phyloP scores from a whole-genome alignment of 2,113 vertebrate genomes.

The Prochilodus magdalenae region DNA sequence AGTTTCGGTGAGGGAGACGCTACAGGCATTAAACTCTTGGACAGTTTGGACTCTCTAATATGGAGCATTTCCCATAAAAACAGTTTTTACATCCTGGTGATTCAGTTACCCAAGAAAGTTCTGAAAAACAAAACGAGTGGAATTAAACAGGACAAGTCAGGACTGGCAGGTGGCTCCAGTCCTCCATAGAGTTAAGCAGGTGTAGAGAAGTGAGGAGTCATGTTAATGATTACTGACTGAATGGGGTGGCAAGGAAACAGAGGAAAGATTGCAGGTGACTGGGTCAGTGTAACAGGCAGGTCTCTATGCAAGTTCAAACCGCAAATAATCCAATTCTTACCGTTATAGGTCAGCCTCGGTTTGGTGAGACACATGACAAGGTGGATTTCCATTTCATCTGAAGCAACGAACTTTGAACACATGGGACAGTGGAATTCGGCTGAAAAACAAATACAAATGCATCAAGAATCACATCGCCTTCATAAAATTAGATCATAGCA shows the following conservation, averaged over 20 bases:
- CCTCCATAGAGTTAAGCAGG: not conserved
- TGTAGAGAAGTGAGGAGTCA: not conserved
- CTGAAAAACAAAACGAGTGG: too few species aligned
- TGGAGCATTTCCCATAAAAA: too few species aligned
- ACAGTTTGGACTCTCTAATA: too few species aligned
- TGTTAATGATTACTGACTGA: constrained; percentile 32
- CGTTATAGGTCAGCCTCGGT: constrained; percentile 94
- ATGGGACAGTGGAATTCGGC: constrained; percentile 95
- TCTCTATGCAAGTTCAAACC: not conserved
- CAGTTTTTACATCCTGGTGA: too few species aligned
- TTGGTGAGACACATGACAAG: constrained; percentile 98
- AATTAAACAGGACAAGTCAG: not conserved
- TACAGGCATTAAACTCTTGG: too few species aligned
- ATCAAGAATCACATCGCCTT: not conserved
- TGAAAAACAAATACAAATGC: constrained; percentile 15
- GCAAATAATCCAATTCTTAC: constrained; percentile 76
- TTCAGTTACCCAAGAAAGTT: too few species aligned
- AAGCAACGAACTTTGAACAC: constrained; percentile 93
- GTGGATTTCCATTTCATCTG: constrained; percentile 95
- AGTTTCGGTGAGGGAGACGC: too few species aligned
- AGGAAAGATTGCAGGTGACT: not conserved
- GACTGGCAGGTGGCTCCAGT: not conserved
- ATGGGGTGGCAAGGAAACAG: not conserved
- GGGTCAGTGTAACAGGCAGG: not conserved
- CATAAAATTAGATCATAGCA: too few species aligned